These are phyloP conservation scores for Calonectris borealis DNA, from an alignment of 2,113 vertebrate species.

Conservation along the genomic window DNA sequence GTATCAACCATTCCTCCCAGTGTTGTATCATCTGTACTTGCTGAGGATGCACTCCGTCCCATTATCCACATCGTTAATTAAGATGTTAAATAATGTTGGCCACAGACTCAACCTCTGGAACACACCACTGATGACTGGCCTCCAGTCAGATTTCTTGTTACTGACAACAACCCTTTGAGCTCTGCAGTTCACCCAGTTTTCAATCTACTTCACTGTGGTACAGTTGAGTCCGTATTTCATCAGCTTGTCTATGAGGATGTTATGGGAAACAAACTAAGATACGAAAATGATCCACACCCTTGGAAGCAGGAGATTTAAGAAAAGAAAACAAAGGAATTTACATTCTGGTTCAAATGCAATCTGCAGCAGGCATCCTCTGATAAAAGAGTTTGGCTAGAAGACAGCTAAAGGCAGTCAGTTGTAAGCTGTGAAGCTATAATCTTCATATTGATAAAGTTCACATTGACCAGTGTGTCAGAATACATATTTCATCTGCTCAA, in stretches of 20 bases:
- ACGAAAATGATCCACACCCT: not conserved
- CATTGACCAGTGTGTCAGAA: not conserved
- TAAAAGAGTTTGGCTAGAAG: not conserved
- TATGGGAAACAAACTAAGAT: not conserved
- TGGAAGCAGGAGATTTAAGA: not conserved
- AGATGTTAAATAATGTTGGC: not conserved
- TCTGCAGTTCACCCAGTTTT: not conserved
- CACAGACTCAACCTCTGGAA: not conserved
- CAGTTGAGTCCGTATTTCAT: not conserved
- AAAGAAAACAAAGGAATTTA: not conserved
- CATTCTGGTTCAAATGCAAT: not conserved
- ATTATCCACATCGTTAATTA: not conserved
- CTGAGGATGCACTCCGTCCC: not conserved
- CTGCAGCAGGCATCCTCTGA: not conserved
- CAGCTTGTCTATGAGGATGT: not conserved
- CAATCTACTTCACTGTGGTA: not conserved
- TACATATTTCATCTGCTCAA: not conserved
- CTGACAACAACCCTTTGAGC: not conserved
- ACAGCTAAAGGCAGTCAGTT: not conserved
- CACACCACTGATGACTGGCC: not conserved
- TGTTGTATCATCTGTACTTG: not conserved
- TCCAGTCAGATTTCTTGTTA: not conserved
- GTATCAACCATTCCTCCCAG: not conserved
- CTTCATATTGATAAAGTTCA: not conserved
- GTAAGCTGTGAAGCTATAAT: not conserved